phyloP scores from a whole-genome alignment of 2,888 invertebrate genomes.

The Lordiphosa andalusiaca region DNA sequence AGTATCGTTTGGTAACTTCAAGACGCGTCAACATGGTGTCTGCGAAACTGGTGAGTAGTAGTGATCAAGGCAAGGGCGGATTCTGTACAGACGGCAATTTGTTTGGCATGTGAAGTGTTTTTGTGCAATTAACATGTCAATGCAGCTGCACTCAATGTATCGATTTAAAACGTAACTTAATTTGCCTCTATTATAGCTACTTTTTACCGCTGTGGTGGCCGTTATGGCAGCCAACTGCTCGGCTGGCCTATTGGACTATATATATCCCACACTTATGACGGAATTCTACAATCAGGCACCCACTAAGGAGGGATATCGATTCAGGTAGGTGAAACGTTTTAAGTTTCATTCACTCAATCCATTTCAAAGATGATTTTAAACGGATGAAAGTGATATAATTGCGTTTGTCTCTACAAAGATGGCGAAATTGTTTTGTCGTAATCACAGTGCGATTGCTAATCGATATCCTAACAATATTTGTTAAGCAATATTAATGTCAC shows the following conservation, averaged over 20 bases:
- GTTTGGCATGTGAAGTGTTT: neutral
- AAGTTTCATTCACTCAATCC: too few relatives aligned
- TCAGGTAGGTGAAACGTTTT: constrained; percentile 58
- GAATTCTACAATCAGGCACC: constrained; percentile 69
- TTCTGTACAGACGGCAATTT: constrained; percentile 20
- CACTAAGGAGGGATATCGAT: constrained; percentile 77
- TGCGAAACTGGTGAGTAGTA: constrained; percentile 70
- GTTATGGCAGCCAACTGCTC: constrained; percentile 58
- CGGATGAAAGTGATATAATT: too few relatives aligned
- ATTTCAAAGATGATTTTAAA: too few relatives aligned
- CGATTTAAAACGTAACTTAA: constrained; percentile 12
- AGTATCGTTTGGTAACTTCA: constrained; percentile 74
- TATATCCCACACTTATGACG: constrained; percentile 68
- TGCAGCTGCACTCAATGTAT: constrained; percentile 1
- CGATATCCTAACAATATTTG: too few relatives aligned
- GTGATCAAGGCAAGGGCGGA: constrained; percentile 14
- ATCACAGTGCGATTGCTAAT: too few relatives aligned
- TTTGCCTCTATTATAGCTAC: constrained; percentile 43
- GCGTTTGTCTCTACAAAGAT: too few relatives aligned
- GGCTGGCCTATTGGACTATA: constrained; percentile 64
- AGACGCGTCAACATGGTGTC: constrained; percentile 70
- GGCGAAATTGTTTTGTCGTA: too few relatives aligned
- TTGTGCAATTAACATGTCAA: constrained; percentile 2
- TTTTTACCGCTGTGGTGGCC: constrained; percentile 61
- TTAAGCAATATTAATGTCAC: too few relatives aligned